Percentiles rank a stretch among this genome's conserved stretches.
These are phyloP conservation scores for Neodiprion fabricii DNA, from an alignment of 1,140 invertebrate species.

Conservation along the genomic window DNA sequence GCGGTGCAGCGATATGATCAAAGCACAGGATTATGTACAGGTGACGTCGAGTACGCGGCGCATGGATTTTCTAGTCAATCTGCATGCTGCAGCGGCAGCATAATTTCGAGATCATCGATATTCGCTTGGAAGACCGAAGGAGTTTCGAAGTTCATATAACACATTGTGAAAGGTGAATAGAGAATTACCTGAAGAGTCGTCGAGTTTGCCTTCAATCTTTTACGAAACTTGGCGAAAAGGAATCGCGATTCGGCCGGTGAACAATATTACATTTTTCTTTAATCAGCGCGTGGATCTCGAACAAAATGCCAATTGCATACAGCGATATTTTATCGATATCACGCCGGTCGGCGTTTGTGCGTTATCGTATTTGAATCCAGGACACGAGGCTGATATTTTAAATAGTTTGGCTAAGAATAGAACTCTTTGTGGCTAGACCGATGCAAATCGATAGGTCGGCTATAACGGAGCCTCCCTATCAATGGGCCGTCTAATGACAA, in stretches of 20 bases:
- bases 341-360: not conserved
- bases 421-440: slow-evolving; percentile 4
- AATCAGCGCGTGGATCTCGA: too few species aligned
- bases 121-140: too few species aligned
- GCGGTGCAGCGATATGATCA: not conserved
- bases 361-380: not conserved
- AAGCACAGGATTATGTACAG: not conserved
- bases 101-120: too few species aligned
- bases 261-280: too few species aligned
- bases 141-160: too few species aligned
- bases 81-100: too few species aligned
- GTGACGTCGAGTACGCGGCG: too few species aligned
- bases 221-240: too few species aligned
- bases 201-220: not conserved
- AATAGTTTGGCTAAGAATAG: not conserved
- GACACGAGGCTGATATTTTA: not conserved
- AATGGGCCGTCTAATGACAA: not conserved
- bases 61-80: too few species aligned
- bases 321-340: not conserved
- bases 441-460: slow-evolving; percentile 1
- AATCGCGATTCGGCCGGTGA: too few species aligned
- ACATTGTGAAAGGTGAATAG: too few species aligned
- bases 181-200: not conserved
- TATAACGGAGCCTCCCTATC: not conserved
- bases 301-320: not conserved